Evolutionary conservation across 2,797 vertebrate species (phyloP).

Genomic region (Octomys mimax): DNA sequence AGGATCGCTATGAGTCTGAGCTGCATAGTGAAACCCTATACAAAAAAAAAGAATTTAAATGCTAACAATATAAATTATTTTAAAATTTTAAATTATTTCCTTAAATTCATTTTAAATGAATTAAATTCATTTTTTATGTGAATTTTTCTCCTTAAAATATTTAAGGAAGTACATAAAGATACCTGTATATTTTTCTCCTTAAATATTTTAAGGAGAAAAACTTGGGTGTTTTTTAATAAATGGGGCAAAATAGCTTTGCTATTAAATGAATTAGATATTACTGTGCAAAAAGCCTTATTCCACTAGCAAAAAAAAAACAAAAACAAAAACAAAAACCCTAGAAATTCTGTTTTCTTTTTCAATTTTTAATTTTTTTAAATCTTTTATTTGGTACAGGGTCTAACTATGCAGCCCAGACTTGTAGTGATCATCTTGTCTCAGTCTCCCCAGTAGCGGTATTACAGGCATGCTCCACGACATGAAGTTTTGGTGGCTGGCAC

Average conservation of each 20-base stretch:
- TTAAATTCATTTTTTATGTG: conserved; percentile 28
- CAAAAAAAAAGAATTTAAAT: no score
- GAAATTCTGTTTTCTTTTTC: conserved; percentile 55
- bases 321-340: background rate
- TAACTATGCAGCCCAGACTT: no score
- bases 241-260: background rate
- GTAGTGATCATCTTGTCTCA: no score
- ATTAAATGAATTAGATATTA: conserved; percentile 30
- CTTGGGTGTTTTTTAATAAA: background rate
- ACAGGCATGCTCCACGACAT: no score
- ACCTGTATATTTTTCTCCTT: background rate
- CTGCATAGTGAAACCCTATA: no score
- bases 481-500: no score
- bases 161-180: no score
- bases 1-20: no score
- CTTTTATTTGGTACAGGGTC: no score
- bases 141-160: background rate
- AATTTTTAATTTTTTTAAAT: no score
- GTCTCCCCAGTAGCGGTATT: no score
- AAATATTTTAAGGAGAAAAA: conserved; percentile 44
- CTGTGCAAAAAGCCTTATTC: background rate
- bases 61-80: conserved; percentile 22
- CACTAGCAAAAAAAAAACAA: background rate
- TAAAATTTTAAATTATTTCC: conserved; percentile 51
- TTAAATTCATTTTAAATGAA: conserved; percentile 32